These are phyloP conservation scores for Emydura subglobosa DNA, from an alignment of 2,113 vertebrate species.

Conservation along the genomic window DNA sequence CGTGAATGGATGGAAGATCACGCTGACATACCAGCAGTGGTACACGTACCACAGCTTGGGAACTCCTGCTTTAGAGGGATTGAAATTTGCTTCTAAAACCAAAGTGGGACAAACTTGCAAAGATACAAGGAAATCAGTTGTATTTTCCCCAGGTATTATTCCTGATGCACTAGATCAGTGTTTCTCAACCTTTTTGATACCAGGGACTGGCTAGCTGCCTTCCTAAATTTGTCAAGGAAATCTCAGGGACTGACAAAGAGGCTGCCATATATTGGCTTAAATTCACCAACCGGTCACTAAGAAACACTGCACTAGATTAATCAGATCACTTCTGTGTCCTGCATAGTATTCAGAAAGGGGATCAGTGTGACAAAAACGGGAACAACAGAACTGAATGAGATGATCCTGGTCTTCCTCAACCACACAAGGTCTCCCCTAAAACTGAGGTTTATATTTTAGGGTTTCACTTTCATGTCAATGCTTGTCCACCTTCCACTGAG, in stretches of 20 bases:
- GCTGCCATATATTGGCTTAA: not conserved
- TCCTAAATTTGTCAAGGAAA: not conserved
- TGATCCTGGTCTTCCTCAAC: not conserved
- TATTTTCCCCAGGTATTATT: not conserved
- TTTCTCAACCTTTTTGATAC: not conserved
- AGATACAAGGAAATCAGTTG: not conserved
- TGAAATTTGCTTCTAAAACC: slow-evolving; percentile 8
- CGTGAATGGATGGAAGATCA: not conserved
- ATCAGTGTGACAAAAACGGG: not conserved
- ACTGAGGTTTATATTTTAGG: not conserved
- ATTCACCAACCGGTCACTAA: not conserved
- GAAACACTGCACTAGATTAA: not conserved
- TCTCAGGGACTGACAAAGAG: not conserved
- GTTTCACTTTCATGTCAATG: slow-evolving; percentile 31
- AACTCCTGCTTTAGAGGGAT: slow-evolving; percentile 36
- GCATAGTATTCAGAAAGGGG: not conserved
- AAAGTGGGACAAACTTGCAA: not conserved
- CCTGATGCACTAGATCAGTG: not conserved
- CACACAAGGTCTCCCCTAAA: not conserved
- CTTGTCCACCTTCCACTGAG: not conserved
- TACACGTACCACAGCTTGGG: not conserved
- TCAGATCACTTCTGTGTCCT: not conserved
- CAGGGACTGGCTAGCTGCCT: not conserved
- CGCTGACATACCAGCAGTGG: not conserved
- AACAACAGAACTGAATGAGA: not conserved